phyloP scores from a whole-genome alignment of 1,140 invertebrate genomes.

The Onthophagus taurus region DNA sequence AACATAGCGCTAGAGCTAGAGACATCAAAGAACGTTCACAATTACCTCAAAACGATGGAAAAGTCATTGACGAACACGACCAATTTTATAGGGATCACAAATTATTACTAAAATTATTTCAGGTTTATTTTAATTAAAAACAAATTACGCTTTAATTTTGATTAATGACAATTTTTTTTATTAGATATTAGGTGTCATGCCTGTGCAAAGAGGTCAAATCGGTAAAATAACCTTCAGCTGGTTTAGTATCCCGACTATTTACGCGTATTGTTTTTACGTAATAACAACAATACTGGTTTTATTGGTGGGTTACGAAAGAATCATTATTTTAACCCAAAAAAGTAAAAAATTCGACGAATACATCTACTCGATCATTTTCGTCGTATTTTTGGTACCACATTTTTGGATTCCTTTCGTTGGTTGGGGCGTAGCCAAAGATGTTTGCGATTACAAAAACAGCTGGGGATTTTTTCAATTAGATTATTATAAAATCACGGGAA shows the following conservation, averaged over 20 bases:
- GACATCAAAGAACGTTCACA: constrained; percentile 35
- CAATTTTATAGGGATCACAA: constrained; percentile 55
- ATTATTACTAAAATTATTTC: constrained; percentile 45
- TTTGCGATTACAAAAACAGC: constrained; percentile 52
- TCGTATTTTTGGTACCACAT: constrained; percentile 51
- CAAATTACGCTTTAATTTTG: background rate
- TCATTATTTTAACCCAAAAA: constrained; percentile 42
- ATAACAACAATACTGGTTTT: constrained; percentile 43
- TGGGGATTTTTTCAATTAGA: constrained; percentile 44
- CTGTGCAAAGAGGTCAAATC: constrained; percentile 38
- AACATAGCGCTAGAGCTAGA: constrained; percentile 25
- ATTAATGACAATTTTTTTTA: constrained; percentile 2
- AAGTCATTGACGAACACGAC: constrained; percentile 46
- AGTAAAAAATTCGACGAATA: constrained; percentile 52
- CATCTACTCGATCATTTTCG: constrained; percentile 51
- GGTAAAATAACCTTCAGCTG: constrained; percentile 49
- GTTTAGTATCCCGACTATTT: constrained; percentile 45
- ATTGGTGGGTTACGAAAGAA: constrained; percentile 45
- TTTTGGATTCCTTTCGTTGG: constrained; percentile 56
- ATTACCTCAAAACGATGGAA: constrained; percentile 42
- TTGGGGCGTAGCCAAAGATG: constrained; percentile 50
- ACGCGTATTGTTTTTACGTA: constrained; percentile 49
- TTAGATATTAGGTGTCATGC: constrained; percentile 48
- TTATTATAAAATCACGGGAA: constrained; percentile 39
- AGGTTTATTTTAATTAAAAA: constrained; percentile 27